These are phyloP conservation scores for Diplodus sargus DNA, from an alignment of 2,797 vertebrate genomes.

Conservation along the genomic window DNA sequence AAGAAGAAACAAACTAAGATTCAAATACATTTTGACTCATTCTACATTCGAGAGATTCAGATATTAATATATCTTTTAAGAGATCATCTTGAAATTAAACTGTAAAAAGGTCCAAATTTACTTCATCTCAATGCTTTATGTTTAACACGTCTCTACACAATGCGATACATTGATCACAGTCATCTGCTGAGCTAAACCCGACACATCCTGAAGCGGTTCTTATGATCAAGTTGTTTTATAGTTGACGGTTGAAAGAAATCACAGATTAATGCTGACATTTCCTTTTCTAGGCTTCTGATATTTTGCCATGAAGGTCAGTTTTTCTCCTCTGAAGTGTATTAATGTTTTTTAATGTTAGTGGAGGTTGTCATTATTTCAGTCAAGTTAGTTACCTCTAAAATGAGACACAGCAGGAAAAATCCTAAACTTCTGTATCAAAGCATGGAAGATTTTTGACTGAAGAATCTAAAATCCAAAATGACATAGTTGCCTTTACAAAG, in stretches of 20 bases:
- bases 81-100: neutral
- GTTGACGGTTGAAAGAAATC: neutral
- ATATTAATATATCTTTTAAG: neutral
- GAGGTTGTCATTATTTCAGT: neutral
- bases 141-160: neutral
- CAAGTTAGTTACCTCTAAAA: neutral
- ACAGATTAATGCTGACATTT: neutral
- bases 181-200: neutral
- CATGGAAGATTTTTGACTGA: neutral
- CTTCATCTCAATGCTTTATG: neutral
- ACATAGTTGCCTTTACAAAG: neutral
- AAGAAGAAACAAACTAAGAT: constrained; percentile 9
- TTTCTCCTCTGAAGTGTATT: neutral
- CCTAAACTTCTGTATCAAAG: neutral
- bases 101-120: neutral
- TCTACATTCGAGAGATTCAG: neutral
- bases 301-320: neutral
- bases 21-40: neutral
- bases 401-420: neutral
- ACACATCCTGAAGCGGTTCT: neutral
- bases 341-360: neutral
- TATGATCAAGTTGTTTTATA: neutral
- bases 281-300: neutral
- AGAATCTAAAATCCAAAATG: neutral
- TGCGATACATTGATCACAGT: neutral